A percentile compares a stretch with the other conserved stretches of the same genome.
phyloP scores from a whole-genome alignment of 2,797 vertebrate species.

The Mus minutoides region DNA sequence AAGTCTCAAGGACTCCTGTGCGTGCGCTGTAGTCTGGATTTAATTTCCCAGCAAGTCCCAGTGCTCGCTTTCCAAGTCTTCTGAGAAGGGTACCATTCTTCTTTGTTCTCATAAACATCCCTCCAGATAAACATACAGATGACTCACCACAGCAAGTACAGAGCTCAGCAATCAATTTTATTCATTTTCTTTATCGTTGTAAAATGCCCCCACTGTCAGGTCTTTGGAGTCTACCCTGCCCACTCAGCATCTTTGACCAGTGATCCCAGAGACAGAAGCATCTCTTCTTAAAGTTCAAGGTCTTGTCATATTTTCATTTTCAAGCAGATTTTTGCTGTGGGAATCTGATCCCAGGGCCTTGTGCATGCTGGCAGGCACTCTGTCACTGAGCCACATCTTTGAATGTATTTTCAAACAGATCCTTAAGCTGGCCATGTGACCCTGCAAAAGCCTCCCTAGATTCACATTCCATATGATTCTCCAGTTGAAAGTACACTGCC shows the following conservation, averaged over 20 bases:
- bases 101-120: slow-evolving; percentile 14
- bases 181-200: slow-evolving; percentile 43
- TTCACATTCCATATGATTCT: not conserved
- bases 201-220: not conserved
- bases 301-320: not conserved
- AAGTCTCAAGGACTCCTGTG: not conserved
- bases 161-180: not conserved
- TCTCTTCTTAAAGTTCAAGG: not conserved
- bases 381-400: not conserved
- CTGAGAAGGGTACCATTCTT: not conserved
- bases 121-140: slow-evolving; percentile 8
- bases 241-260: not conserved
- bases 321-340: not conserved
- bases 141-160: not conserved
- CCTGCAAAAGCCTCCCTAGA: too few species aligned
- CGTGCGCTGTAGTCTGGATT: not conserved
- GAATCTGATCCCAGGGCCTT: not conserved
- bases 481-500: not conserved
- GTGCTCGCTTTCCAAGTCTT: not conserved
- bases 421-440: too few species aligned
- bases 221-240: not conserved
- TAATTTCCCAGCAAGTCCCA: not conserved
- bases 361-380: not conserved
- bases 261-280: not conserved
- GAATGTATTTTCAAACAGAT: not conserved